Percentiles rank a stretch among this genome's conserved stretches.
phyloP scores from a whole-genome alignment of 2,797 vertebrate species.

The Sebastes iracundus region DNA sequence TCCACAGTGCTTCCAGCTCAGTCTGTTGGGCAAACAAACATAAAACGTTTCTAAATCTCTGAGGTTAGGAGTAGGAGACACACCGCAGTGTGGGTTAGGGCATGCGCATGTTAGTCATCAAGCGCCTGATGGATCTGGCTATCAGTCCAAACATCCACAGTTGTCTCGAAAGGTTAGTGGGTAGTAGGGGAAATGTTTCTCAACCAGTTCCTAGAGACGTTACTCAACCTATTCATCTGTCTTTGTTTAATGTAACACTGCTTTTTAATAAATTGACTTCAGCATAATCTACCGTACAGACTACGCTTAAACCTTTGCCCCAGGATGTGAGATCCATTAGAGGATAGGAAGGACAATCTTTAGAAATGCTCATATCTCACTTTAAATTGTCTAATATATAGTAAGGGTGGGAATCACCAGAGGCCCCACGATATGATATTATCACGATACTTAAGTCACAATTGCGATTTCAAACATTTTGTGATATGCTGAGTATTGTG shows the following conservation, averaged over 20 bases:
- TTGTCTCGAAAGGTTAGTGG: not conserved
- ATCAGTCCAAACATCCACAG: slow-evolving; percentile 24
- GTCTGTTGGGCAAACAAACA: not conserved
- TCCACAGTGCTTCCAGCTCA: slow-evolving; percentile 2
- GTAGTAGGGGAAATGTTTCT: not conserved
- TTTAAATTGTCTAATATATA: not conserved
- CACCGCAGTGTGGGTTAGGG: not conserved
- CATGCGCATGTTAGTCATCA: not conserved
- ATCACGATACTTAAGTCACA: no score
- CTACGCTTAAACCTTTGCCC: not conserved
- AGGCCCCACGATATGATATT: no score
- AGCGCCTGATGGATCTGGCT: not conserved
- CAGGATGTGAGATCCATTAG: not conserved
- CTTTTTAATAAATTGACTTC: not conserved
- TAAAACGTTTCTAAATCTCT: not conserved
- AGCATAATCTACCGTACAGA: not conserved
- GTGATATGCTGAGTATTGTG: no score
- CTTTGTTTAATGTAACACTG: not conserved
- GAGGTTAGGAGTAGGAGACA: not conserved
- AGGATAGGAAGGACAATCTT: not conserved
- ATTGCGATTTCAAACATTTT: no score
- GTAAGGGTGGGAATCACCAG: no score
- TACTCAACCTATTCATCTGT: not conserved
- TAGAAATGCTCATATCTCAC: not conserved
- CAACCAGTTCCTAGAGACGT: not conserved